phyloP scores from a whole-genome alignment of 2,797 vertebrate species.

The Avahi laniger region DNA sequence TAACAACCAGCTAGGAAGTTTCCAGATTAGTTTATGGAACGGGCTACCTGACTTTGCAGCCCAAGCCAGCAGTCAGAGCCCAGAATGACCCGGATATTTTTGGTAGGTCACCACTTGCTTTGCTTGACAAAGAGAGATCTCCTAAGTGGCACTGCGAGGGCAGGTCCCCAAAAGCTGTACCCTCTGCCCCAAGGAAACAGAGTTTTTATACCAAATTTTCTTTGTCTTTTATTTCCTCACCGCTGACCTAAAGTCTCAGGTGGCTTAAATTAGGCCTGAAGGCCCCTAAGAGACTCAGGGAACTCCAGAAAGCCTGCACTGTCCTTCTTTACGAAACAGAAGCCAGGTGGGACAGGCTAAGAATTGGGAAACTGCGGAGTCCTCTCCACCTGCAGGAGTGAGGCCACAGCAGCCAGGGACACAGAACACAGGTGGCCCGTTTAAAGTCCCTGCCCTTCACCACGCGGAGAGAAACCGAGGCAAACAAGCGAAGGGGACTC shows the following conservation, averaged over 20 bases:
- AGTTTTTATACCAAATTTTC: neutral
- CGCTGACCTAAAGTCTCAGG: neutral
- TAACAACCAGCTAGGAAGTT: neutral
- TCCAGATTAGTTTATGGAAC: neutral
- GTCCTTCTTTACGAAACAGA: neutral
- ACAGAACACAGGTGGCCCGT: rapidly evolving
- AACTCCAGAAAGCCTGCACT: neutral
- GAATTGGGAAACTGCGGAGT: neutral
- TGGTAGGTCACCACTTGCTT: neutral
- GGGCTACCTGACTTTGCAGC: neutral
- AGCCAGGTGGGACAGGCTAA: neutral
- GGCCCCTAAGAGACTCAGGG: neutral
- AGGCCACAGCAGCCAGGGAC: neutral
- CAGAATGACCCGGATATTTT: neutral
- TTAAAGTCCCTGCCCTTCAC: neutral
- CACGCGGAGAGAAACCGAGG: neutral
- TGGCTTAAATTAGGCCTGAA: neutral
- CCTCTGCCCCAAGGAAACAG: neutral
- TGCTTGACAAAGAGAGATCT: neutral
- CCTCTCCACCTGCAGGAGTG: neutral
- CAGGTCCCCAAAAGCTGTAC: neutral
- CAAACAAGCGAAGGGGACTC: neutral
- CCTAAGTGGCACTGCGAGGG: neutral
- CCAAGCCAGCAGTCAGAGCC: neutral
- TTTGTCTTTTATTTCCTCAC: neutral